Evolutionary conservation across 2,888 invertebrate species (phyloP), one percentile per base, ranked within the genome.

Genomic region (Xestoiulus laeticollis): DNA sequence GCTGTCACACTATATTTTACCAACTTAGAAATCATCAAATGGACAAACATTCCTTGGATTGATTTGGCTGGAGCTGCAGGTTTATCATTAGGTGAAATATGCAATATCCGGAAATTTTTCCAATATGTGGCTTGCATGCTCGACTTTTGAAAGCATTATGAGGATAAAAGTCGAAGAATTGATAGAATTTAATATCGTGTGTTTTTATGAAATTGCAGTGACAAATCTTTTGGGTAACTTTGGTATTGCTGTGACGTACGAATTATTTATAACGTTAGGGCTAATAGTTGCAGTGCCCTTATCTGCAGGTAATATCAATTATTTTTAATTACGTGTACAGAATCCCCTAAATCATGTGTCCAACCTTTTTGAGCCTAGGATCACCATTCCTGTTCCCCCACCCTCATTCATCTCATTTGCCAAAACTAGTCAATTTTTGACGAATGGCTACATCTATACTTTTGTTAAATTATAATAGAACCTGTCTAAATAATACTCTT

Each of bases 191-290:
- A 30, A 53, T 32, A 12, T 30, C 32, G 5, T 88, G 14, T 44
- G 26, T 85, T 59, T 78, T 30, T 5, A 84, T 43, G 26, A 94
- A 97, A 97, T 96, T 91, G 97, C 94, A 97, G 97, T 96, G 91
- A 97, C 97, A 91, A 97, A 98, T 92, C 94, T 98, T 92, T 93
- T 98, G 91, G 97, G 96, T 91, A 98, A 98, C 93, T 98, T 98
- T 92, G 98, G 98, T 90, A 96, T 97, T 90, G 96, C 97, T 89
- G 94, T 98, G 90, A 98, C 98, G 10, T 98, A 98, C 93, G 98
- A 98, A 92, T 94, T 98, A 91, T 98, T 98, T 93, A 97, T 98
- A 89, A 98, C 98, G 22, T 94, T 98, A 90, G 98, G 98, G 90
- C 94, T 98, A 90, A 96, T 98, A 90, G 96, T 97, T 87, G 97